phyloP scores from a whole-genome alignment of 2,797 vertebrate genomes.

The Acanthurus leucopareius region DNA sequence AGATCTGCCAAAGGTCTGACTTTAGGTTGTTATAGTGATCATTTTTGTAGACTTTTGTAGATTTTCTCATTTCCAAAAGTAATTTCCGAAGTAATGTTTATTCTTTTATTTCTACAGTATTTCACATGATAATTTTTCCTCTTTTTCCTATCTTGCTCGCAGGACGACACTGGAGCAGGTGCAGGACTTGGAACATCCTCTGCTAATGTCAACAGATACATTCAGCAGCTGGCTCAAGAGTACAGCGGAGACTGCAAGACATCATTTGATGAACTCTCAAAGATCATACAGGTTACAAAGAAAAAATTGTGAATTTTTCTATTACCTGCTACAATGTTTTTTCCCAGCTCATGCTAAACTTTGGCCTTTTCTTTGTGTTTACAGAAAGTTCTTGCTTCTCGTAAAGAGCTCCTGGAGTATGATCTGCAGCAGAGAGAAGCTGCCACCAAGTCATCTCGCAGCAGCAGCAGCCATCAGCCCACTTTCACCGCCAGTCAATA shows the following conservation, averaged over 20 bases:
- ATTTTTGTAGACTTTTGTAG: background rate
- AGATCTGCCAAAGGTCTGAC: conserved; percentile 6
- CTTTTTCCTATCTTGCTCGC: conserved; percentile 7
- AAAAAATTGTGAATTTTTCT: background rate
- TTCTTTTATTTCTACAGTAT: background rate
- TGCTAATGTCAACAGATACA: conserved; percentile 97
- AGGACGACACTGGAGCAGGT: conserved; percentile 93
- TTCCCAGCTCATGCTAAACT: background rate
- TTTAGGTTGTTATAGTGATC: background rate
- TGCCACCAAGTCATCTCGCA: conserved; percentile 95
- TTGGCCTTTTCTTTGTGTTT: conserved; percentile 13
- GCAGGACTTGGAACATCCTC: conserved; percentile 95
- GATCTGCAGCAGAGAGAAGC: conserved; percentile 98
- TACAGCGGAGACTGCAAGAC: conserved; percentile 99
- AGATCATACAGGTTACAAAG: conserved; percentile 95
- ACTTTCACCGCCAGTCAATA: conserved; percentile 98
- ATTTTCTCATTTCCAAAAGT: background rate
- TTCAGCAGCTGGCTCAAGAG: conserved; percentile 97
- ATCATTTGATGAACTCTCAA: conserved; percentile 98
- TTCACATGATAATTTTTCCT: background rate
- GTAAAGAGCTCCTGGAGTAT: conserved; percentile 97
- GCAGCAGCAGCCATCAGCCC: conserved; percentile 90
- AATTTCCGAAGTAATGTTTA: too few species aligned
- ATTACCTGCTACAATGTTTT: fast-evolving
- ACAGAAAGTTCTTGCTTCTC: conserved; percentile 98